Evolutionary conservation across 1,140 invertebrate species (phyloP).

Genomic region (Brachionus asplanchnoidis): DNA sequence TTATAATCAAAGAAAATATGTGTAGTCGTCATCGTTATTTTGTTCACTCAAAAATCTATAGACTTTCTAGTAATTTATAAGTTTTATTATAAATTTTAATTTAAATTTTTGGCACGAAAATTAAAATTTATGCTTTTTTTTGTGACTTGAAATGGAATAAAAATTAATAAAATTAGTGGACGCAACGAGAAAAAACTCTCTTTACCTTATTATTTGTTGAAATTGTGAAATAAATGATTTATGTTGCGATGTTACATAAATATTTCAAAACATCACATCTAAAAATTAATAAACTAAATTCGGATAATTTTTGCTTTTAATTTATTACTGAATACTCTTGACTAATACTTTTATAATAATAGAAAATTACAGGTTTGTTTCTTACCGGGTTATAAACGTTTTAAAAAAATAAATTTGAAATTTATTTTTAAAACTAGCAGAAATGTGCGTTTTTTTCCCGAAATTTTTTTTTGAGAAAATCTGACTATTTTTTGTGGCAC

Average conservation of each 20-base stretch:
- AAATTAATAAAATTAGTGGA: neutral
- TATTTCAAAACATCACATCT: neutral
- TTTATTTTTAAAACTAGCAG: too few species aligned
- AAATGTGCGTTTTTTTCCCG: too few species aligned
- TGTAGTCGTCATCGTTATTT: slow-evolving; percentile 33
- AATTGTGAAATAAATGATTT: neutral
- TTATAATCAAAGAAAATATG: slow-evolving; percentile 18
- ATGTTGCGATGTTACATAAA: neutral
- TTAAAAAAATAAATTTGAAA: too few species aligned
- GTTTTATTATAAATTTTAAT: slow-evolving; percentile 1
- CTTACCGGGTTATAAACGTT: too few species aligned
- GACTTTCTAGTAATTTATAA: neutral
- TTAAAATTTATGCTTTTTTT: neutral
- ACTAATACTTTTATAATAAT: too few species aligned
- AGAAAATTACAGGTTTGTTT: too few species aligned
- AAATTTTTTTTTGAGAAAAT: too few species aligned
- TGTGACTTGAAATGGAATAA: neutral
- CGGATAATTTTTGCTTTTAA: too few species aligned
- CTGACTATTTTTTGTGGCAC: too few species aligned
- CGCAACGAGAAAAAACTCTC: neutral
- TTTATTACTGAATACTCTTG: too few species aligned
- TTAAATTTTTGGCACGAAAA: neutral
- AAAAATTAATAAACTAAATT: too few species aligned
- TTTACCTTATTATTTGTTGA: neutral
- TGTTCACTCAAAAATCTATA: neutral